Base-by-base conservation (phyloP, 1,140 invertebrate genomes). In the Leptinotarsa lineolata region DNA sequence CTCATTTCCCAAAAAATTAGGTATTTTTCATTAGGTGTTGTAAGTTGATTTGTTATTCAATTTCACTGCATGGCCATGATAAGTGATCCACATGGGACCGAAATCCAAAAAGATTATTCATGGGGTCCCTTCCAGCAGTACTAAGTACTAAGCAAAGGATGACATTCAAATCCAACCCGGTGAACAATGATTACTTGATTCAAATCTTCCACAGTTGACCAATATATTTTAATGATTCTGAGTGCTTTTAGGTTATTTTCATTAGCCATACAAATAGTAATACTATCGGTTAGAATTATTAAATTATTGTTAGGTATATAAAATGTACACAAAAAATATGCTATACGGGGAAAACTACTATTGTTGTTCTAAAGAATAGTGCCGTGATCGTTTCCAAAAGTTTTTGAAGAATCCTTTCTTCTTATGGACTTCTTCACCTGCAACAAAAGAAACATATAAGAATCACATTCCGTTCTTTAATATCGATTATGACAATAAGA, bases 391-490 rank as follows among this genome's bases (percentile, higher is more conserved):
- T 84, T 94, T 94, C 92, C 92, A 94, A 74, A 94, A 90, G 82
- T 88, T 92, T 85, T 92, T 92, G 86, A 94, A 94, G 81, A 94
- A 93, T 67, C 92, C 91, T 84, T 92, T 92, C 83, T 93, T 93
- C 84, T 94, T 93, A 70, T 92, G 91, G 83, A 86, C 80, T 68
- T 92, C 90, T 74, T 92, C 91, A 76, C 90, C 92, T 92, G 87
- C 73, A 86, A 86, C 84, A 30, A 39, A 73, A 73, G 8, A 66
- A 64, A 54, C 5, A n/a, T 18, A 18, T 54, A 18, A 54, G 48
- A 54, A 16, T 30, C 30, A 30, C 30, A 11, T 0, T 30, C 1
- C 30, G 8, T 30, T 30, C 30, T 30, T 11, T 2, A 30, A 39
- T 39, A 39, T 39, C 30, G 30, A 39, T 39, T 39, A 11, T 39